Percentiles rank a stretch among this genome's conserved stretches.
Conservation (phyloP, 2,113 vertebrate genomes). For the Andinoacara biseriatus region DNA sequence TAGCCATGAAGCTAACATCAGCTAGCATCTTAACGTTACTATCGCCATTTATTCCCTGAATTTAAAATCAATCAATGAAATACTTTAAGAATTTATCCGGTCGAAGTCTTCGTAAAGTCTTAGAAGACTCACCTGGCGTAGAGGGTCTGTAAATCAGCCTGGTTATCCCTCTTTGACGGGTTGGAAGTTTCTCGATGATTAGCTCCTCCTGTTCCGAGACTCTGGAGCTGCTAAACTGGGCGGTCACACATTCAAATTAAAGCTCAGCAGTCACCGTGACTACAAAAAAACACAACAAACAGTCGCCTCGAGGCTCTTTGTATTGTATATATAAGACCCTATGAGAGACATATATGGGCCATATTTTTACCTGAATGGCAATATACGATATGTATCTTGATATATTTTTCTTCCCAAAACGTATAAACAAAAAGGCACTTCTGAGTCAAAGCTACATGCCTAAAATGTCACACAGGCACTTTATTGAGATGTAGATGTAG, state of each 20-base stretch:
- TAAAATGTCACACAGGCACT: too few relatives aligned
- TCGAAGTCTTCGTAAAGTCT: neutral
- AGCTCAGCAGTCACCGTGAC: neutral
- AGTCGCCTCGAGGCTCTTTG: too few relatives aligned
- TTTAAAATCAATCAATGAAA: too few relatives aligned
- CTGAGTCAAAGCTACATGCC: too few relatives aligned
- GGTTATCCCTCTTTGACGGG: neutral
- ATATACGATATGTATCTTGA: too few relatives aligned
- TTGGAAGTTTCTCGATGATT: neutral
- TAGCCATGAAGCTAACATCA: constrained; percentile 39
- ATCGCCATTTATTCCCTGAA: neutral
- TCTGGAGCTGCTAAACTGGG: neutral
- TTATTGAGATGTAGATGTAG: too few relatives aligned
- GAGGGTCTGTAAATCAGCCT: neutral
- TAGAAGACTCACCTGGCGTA: constrained; percentile 19
- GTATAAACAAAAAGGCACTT: too few relatives aligned
- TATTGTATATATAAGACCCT: too few relatives aligned
- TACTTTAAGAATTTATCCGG: accelerated
- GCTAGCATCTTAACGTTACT: constrained; percentile 31
- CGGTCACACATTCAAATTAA: neutral
- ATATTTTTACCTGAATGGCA: too few relatives aligned
- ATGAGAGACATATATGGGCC: too few relatives aligned
- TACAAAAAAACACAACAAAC: too few relatives aligned
- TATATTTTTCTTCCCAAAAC: too few relatives aligned
- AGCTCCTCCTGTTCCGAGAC: constrained; percentile 40